Percentiles rank a stretch among this genome's conserved stretches.
Conservation (phyloP, 2,888 invertebrate genomes). For the Calephelis perditalis region DNA sequence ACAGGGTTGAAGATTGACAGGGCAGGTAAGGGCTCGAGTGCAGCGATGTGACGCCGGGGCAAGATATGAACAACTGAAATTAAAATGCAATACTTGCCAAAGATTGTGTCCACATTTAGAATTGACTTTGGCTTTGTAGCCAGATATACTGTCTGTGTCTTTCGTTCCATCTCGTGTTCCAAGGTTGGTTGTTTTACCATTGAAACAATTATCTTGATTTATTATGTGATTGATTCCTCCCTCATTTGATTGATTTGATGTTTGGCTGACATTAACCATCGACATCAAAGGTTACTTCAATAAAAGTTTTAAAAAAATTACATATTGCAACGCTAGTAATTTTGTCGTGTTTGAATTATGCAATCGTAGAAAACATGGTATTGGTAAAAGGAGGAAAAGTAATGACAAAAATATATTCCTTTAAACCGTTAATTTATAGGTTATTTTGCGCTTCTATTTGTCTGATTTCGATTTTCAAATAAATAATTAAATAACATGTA, state of each 20-base stretch:
- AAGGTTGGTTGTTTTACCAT: conserved; percentile 40
- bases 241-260: conserved; percentile 4
- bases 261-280: background rate
- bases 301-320: too few species aligned
- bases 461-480: too few species aligned
- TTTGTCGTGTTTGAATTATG: too few species aligned
- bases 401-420: too few species aligned
- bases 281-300: conserved; percentile 4
- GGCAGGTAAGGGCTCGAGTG: conserved; percentile 54
- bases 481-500: too few species aligned
- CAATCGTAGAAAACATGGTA: too few species aligned
- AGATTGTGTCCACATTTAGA: conserved; percentile 72
- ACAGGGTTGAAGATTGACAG: conserved; percentile 42
- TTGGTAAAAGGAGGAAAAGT: too few species aligned
- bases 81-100: conserved; percentile 74
- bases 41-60: conserved; percentile 69
- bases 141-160: conserved; percentile 48
- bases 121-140: conserved; percentile 64
- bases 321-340: too few species aligned
- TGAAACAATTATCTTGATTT: conserved; percentile 37
- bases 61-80: conserved; percentile 76
- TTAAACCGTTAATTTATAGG: too few species aligned
- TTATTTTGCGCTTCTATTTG: too few species aligned
- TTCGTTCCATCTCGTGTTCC: conserved; percentile 44
- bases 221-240: conserved; percentile 34